Evolutionary conservation across 2,888 invertebrate genomes (phyloP).

Genomic region (Drosophila parthenogenetica): DNA sequence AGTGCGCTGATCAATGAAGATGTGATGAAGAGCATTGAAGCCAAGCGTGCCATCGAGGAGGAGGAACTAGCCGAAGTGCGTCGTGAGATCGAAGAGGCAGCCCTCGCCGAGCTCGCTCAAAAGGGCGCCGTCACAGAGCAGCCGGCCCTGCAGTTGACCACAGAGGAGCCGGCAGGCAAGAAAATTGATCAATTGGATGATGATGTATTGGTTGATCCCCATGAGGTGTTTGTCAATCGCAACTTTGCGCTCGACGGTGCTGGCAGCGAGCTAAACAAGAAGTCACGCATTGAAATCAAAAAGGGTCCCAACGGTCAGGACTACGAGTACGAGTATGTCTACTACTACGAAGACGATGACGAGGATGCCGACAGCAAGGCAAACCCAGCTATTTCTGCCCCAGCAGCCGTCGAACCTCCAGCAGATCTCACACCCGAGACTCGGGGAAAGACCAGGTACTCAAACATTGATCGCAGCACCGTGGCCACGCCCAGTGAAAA

Average conservation of each 20-base stretch:
- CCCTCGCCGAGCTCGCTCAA: slow-evolving; percentile 51
- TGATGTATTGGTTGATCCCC: slow-evolving; percentile 75
- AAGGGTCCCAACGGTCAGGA: slow-evolving; percentile 96
- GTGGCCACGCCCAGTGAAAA: slow-evolving; percentile 87
- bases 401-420: slow-evolving; percentile 56
- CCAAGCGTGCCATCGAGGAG: slow-evolving; percentile 83
- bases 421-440: slow-evolving; percentile 83
- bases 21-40: slow-evolving; percentile 86
- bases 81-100: slow-evolving; percentile 69
- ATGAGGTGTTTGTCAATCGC: slow-evolving; percentile 85
- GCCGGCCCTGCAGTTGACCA: slow-evolving; percentile 69
- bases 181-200: slow-evolving; percentile 63
- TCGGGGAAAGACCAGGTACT: slow-evolving; percentile 85
- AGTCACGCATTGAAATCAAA: slow-evolving; percentile 92
- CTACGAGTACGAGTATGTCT: slow-evolving; percentile 96
- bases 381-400: slow-evolving; percentile 83
- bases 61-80: slow-evolving; percentile 78
- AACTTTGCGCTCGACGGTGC: slow-evolving; percentile 87
- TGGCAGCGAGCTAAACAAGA: slow-evolving; percentile 89
- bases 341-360: slow-evolving; percentile 94
- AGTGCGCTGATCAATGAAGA: slow-evolving; percentile 86
- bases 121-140: slow-evolving; percentile 58
- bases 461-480: slow-evolving; percentile 84
- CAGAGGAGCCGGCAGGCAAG: slow-evolving; percentile 64
- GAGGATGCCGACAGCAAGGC: slow-evolving; percentile 81